Conservation (phyloP, 2,113 vertebrate genomes). For the Eubucco bourcierii region DNA sequence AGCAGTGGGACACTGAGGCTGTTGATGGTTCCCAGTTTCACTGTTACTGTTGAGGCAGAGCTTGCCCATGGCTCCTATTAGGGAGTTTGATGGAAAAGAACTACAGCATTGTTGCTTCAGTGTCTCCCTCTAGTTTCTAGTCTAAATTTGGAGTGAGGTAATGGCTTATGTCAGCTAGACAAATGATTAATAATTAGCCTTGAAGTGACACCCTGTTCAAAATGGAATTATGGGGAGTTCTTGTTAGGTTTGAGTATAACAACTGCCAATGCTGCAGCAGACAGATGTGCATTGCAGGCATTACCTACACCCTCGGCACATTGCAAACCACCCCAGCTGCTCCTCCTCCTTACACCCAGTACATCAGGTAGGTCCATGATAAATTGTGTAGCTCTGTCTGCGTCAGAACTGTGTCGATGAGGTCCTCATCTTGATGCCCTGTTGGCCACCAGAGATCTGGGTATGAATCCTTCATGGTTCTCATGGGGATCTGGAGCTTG, state of each 20-base stretch:
- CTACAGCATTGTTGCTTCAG: neutral
- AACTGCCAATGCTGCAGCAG: neutral
- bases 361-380: accelerated
- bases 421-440: neutral
- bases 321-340: neutral
- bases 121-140: neutral
- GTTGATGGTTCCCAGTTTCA: accelerated
- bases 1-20: neutral
- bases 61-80: neutral
- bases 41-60: neutral
- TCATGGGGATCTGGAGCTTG: conserved; percentile 34
- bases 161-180: conserved; percentile 47
- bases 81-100: neutral
- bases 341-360: neutral
- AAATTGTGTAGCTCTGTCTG: accelerated
- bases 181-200: conserved; percentile 10
- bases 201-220: neutral
- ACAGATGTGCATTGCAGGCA: neutral
- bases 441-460: neutral
- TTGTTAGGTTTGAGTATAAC: neutral
- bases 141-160: neutral
- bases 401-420: neutral
- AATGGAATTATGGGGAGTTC: neutral
- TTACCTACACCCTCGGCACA: neutral
- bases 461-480: neutral